Evolutionary conservation across 37 sponge, comb jelly and placozoan genomes (phyloP).

Genomic region (Beroe forskalii): DNA sequence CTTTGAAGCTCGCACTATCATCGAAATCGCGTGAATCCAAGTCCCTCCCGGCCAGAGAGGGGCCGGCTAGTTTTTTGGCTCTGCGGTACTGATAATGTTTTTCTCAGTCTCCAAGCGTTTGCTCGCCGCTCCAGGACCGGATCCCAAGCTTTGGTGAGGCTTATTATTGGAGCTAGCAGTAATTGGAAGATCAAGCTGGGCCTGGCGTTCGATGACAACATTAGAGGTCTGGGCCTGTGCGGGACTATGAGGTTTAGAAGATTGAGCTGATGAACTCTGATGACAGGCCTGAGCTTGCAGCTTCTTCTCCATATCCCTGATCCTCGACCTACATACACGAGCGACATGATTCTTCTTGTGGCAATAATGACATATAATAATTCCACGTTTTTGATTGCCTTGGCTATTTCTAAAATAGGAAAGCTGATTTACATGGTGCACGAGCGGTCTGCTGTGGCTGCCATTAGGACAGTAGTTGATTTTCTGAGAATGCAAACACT

Average conservation of each 20-base stretch:
- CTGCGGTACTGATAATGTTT: neutral
- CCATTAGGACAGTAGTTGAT: neutral
- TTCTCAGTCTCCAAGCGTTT: neutral
- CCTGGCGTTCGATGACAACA: neutral
- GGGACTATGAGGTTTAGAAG: neutral
- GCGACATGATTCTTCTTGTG: neutral
- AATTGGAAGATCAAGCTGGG: no score
- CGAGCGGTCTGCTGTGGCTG: no score
- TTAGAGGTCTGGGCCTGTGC: neutral
- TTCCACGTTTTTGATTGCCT: no score
- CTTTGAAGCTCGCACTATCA: no score
- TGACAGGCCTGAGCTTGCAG: neutral
- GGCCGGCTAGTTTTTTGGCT: neutral
- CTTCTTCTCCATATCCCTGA: neutral
- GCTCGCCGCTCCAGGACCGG: neutral
- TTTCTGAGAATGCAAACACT: neutral
- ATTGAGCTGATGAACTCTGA: no score
- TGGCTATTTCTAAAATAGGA: no score
- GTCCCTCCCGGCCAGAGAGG: neutral
- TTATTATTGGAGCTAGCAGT: no score
- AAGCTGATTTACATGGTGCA: no score
- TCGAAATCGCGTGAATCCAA: no score
- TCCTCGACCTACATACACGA: neutral
- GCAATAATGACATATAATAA: neutral
- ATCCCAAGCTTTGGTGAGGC: neutral